Conservation (phyloP, 2,888 invertebrate genomes). For the Drosophila pegasa region DNA sequence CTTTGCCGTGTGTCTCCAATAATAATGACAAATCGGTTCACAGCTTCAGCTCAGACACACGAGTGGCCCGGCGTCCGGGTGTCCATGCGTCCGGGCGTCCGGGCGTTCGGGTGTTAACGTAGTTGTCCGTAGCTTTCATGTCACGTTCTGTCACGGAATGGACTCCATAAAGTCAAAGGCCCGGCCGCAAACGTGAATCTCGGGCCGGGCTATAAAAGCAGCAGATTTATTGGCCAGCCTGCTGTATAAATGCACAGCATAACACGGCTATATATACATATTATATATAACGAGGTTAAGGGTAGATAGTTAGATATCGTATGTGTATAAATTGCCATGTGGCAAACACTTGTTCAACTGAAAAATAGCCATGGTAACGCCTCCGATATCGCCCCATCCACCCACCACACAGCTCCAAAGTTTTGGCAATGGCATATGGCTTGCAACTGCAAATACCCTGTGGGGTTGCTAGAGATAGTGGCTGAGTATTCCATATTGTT, state of each 20-base stretch:
- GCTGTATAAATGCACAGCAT: slow-evolving; percentile 30
- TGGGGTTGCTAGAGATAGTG: not conserved
- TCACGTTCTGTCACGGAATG: slow-evolving; percentile 67
- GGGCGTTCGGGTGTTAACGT: slow-evolving; percentile 19
- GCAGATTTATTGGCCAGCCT: slow-evolving; percentile 39
- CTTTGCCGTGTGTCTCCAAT: slow-evolving; percentile 64
- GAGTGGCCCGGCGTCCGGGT: slow-evolving; percentile 3
- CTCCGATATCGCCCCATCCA: not conserved
- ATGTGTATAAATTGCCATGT: slow-evolving; percentile 32
- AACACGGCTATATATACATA: slow-evolving; percentile 19
- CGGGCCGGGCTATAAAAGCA: slow-evolving; percentile 67
- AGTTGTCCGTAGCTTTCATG: slow-evolving; percentile 56
- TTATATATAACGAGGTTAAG: slow-evolving; percentile 7
- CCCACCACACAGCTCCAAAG: not conserved
- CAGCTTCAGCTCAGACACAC: slow-evolving; percentile 28
- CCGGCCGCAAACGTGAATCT: slow-evolving; percentile 70
- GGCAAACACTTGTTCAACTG: slow-evolving; percentile 44
- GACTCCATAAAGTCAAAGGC: slow-evolving; percentile 75
- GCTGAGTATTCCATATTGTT: no score
- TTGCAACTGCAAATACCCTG: slow-evolving; percentile 1
- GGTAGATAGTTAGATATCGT: slow-evolving; percentile 25
- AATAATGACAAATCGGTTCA: slow-evolving; percentile 78
- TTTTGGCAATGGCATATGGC: no score
- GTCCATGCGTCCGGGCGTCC: slow-evolving; percentile 4
- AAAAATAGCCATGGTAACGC: slow-evolving; percentile 30